These are phyloP conservation scores for Latheticus oryzae DNA, from an alignment of 2,888 invertebrate genomes.

Conservation along the genomic window DNA sequence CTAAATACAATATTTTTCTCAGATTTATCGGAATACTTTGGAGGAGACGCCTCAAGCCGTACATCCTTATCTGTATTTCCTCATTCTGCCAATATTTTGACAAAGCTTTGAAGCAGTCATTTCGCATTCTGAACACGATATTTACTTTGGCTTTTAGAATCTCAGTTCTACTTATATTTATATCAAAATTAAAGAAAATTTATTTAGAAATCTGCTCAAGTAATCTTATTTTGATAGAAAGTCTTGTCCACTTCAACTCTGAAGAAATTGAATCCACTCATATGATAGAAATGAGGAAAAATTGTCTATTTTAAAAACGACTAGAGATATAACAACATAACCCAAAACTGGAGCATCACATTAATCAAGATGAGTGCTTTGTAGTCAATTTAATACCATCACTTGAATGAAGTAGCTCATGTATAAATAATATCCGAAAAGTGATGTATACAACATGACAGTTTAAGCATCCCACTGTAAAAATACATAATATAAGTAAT, in stretches of 20 bases:
- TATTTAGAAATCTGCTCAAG: slow-evolving; percentile 28
- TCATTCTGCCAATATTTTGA: slow-evolving; percentile 31
- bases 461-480: slow-evolving; percentile 27
- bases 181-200: slow-evolving; percentile 28
- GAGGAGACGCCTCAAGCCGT: no score
- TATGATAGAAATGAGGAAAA: slow-evolving; percentile 12
- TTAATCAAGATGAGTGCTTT: slow-evolving; percentile 47
- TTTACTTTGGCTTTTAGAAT: slow-evolving; percentile 26
- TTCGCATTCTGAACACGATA: slow-evolving; percentile 32
- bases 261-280: no score
- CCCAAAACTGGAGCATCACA: slow-evolving; percentile 40
- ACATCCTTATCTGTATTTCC: slow-evolving; percentile 35
- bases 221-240: slow-evolving; percentile 10
- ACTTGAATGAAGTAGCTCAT: slow-evolving; percentile 40
- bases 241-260: not conserved
- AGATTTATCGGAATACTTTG: no score
- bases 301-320: slow-evolving; percentile 29
- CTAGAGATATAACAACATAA: slow-evolving; percentile 25
- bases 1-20: no score
- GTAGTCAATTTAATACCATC: slow-evolving; percentile 44
- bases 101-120: slow-evolving; percentile 24
- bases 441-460: slow-evolving; percentile 37
- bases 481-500: slow-evolving; percentile 5
- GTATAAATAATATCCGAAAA: slow-evolving; percentile 43
- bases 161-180: slow-evolving; percentile 29